phyloP scores from a whole-genome alignment of 1,140 invertebrate species.

The Scaptomyza hsui region DNA sequence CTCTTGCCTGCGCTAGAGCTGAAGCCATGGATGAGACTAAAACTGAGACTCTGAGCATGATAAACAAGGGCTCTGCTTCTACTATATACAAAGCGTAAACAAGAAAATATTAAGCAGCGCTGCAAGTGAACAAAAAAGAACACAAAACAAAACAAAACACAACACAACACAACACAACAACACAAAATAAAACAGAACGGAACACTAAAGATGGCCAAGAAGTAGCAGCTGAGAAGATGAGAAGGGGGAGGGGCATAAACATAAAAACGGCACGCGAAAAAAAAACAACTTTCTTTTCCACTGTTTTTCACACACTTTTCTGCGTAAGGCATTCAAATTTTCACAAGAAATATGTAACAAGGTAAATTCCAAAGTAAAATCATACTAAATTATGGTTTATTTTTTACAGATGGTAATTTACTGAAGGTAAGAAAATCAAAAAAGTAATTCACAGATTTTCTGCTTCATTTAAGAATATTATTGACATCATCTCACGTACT shows the following conservation, averaged over 20 bases:
- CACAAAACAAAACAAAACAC: conserved; percentile 6
- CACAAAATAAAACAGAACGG: too few relatives aligned
- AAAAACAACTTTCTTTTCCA: conserved; percentile 12
- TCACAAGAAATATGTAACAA: background rate
- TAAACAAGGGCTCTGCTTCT: conserved; percentile 59
- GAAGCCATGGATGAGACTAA: background rate
- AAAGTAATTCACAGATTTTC: too few relatives aligned
- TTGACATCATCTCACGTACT: too few relatives aligned
- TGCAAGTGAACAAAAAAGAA: conserved; percentile 20
- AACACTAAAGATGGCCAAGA: background rate
- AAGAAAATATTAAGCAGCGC: conserved; percentile 79
- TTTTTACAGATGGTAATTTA: too few relatives aligned
- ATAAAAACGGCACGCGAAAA: conserved; percentile 31
- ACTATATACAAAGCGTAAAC: conserved; percentile 65
- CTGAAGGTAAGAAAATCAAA: too few relatives aligned
- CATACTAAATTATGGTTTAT: background rate
- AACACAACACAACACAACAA: background rate
- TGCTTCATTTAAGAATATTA: too few relatives aligned
- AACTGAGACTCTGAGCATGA: conserved; percentile 40
- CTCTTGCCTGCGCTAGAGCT: too few relatives aligned
- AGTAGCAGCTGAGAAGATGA: background rate
- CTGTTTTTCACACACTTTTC: background rate
- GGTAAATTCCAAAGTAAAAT: background rate
- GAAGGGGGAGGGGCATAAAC: conserved; percentile 3
- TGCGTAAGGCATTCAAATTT: background rate